Percentiles rank a stretch among this genome's conserved stretches.
These are phyloP conservation scores for Chaetops frenatus DNA, from an alignment of 2,113 vertebrate genomes.

Conservation along the genomic window DNA sequence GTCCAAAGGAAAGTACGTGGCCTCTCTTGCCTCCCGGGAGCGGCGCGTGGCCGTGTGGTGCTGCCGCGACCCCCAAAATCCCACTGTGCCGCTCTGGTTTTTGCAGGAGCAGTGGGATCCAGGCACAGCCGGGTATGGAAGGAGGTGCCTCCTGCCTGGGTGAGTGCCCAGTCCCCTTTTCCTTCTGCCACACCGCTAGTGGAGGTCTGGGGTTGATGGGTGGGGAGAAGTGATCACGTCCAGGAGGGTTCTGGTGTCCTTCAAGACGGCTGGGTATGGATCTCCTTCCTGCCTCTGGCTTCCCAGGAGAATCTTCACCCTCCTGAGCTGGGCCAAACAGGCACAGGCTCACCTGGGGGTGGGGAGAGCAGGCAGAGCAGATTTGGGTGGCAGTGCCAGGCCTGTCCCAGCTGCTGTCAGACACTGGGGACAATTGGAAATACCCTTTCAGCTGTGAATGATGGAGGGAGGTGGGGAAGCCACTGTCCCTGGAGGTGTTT, in stretches of 20 bases:
- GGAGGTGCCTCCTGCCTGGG: conserved; percentile 62
- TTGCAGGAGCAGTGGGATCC: conserved; percentile 30
- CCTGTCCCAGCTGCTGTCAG: accelerated
- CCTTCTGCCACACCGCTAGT: accelerated
- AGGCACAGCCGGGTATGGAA: background rate
- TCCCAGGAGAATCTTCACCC: accelerated
- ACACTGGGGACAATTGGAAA: background rate
- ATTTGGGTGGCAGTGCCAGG: background rate
- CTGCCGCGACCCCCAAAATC: background rate
- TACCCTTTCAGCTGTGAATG: background rate
- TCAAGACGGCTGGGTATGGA: accelerated
- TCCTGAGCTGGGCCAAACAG: background rate
- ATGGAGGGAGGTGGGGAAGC: background rate
- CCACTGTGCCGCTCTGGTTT: background rate
- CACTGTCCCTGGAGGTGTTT: background rate
- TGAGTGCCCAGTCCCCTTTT: conserved; percentile 23
- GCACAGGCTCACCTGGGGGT: accelerated
- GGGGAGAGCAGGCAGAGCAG: background rate
- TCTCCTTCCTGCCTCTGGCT: background rate
- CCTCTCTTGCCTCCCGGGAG: accelerated
- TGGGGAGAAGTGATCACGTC: accelerated
- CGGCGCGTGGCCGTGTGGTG: accelerated
- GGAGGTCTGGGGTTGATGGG: background rate
- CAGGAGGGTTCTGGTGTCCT: accelerated
- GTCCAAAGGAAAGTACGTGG: conserved; percentile 68